Conservation (phyloP, 2,113 vertebrate genomes). For the Haemorhous mexicanus region DNA sequence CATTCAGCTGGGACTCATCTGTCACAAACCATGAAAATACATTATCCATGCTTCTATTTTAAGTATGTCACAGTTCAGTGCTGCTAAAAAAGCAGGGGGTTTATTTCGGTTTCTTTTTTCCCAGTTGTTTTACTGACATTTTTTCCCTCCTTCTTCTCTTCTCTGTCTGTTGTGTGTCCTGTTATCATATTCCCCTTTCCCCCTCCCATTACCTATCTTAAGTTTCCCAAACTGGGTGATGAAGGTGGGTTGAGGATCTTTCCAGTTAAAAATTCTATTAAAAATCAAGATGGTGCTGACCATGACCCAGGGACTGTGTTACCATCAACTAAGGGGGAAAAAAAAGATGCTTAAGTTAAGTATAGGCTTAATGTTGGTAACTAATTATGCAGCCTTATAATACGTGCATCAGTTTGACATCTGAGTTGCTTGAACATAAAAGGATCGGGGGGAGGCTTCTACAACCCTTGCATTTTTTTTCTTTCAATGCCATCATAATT, state of each 20-base stretch:
- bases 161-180: neutral
- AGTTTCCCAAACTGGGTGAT: neutral
- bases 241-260: neutral
- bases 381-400: neutral
- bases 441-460: neutral
- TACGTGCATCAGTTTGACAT: neutral
- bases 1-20: neutral
- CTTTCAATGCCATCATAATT: neutral
- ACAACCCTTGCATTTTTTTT: neutral
- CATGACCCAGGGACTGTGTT: neutral
- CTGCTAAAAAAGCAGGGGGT: neutral
- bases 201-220: neutral
- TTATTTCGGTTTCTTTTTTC: neutral
- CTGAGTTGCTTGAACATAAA: neutral
- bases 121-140: neutral
- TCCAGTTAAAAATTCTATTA: neutral
- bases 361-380: neutral
- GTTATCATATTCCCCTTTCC: fast-evolving
- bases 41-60: neutral
- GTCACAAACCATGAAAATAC: neutral
- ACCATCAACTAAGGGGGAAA: neutral
- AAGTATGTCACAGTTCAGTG: neutral
- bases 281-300: neutral
- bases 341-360: neutral
- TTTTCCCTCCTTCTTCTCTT: neutral